Evolutionary conservation across 2,888 invertebrate species (phyloP).

Genomic region (Drosophila tripunctata): DNA sequence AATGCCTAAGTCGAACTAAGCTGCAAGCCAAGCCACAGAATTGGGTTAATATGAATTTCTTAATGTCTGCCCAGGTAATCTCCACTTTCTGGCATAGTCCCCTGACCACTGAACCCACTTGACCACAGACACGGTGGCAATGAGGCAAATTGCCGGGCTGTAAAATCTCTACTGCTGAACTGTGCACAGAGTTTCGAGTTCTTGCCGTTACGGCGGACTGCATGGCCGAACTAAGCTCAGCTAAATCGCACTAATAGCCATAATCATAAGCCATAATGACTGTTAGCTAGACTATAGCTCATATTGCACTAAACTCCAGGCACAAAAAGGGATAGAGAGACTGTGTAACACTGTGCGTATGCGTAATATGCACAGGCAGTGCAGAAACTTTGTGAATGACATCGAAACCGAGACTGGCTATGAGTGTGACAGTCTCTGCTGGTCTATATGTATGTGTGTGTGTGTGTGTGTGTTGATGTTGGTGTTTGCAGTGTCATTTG

Average conservation of each 20-base stretch:
- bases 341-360: constrained; percentile 53
- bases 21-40: constrained; percentile 18
- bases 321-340: not conserved
- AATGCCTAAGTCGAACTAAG: constrained; percentile 15
- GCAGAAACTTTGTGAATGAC: constrained; percentile 71
- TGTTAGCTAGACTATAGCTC: constrained; percentile 52
- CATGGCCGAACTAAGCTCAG: constrained; percentile 41
- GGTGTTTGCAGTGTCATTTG: constrained; percentile 68
- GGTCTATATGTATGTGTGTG: not conserved
- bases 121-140: constrained; percentile 47
- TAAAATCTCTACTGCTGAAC: constrained; percentile 37
- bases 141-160: constrained; percentile 51
- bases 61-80: constrained; percentile 35
- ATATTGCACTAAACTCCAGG: constrained; percentile 34
- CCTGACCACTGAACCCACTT: constrained; percentile 23
- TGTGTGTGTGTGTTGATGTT: constrained; percentile 19
- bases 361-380: constrained; percentile 41
- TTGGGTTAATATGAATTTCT: constrained; percentile 49
- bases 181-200: too few relatives aligned
- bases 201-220: constrained; percentile 23
- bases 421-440: too few relatives aligned
- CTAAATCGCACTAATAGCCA: constrained; percentile 72
- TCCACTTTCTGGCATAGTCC: constrained; percentile 26
- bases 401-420: constrained; percentile 51
- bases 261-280: constrained; percentile 78